Base-by-base conservation (phyloP, 2,113 vertebrate genomes). In the Pseudopipra pipra region DNA sequence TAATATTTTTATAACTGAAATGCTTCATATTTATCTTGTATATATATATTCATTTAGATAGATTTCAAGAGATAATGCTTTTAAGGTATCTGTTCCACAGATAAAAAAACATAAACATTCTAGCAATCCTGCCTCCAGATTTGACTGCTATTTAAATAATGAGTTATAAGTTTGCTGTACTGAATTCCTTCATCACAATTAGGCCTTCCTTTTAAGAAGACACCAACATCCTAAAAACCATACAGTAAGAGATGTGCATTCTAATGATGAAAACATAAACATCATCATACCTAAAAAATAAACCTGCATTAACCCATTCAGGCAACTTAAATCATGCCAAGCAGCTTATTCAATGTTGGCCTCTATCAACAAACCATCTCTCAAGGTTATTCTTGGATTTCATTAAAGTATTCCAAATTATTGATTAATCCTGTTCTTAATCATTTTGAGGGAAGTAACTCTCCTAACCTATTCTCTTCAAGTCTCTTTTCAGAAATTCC, bases 261-360 rank as follows among this genome's bases (percentile, higher is more conserved):
- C 37, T 74, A 74, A 27, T 18, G 9, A 90, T 12, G 17, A 65
- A 92, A 89, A 61, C 19, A 72, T 9, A 6, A 75, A 37, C 25
- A 66, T 25, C 24, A 51, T 25, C 30, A 37, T 14, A n/a, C 11
- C 22, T 63, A 19, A 78, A 86, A 6, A 65, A 46, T 72, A 76
- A 70, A 72, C 21, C 18, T 41, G 41, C 28, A 41, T 49, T 63
- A 31, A 25, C 12, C 30, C 70, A n/a, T 65, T 24, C 67, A 6
- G 84, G 30, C 8, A 24, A 51, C 68, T 62, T 52, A 85, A 79
- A 58, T 43, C 8, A 33, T 2, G 2, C 54, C n/a, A 76, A 6
- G 9, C 27, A 11, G 7, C 12, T 17, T 52, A 5, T 14, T 68
- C 27, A 31, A 0, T 8, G 2, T 11, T n/a, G 14, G 31, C 22